phyloP scores from a whole-genome alignment of 2,888 invertebrate species.

The Strigamia transsilvanica region DNA sequence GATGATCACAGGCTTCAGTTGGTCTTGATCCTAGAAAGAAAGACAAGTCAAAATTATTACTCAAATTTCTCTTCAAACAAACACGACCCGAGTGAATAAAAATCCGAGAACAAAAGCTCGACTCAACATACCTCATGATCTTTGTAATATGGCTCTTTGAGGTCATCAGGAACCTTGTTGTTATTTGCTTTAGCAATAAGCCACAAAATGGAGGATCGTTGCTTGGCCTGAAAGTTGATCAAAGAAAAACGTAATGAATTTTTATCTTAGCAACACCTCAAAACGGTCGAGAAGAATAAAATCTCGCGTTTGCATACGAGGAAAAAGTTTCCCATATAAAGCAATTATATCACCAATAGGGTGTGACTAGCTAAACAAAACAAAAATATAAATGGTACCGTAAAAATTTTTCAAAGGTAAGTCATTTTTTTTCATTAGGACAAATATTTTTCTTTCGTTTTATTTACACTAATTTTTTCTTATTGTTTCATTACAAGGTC shows the following conservation, averaged over 20 bases:
- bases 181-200: conserved; percentile 92
- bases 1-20: conserved; percentile 90
- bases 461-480: background rate
- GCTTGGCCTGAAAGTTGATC: conserved; percentile 84
- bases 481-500: background rate
- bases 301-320: background rate
- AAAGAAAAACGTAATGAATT: conserved; percentile 24
- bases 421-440: background rate
- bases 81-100: background rate
- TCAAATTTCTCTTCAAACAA: background rate
- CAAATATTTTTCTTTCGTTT: background rate
- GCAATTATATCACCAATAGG: background rate
- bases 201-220: conserved; percentile 95
- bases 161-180: conserved; percentile 82
- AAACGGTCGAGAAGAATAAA: too few species aligned
- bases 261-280: too few species aligned
- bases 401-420: background rate
- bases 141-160: conserved; percentile 91
- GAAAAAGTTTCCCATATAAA: background rate
- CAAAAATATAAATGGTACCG: background rate
- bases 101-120: background rate
- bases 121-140: conserved; percentile 86
- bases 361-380: background rate
- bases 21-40: conserved; percentile 82
- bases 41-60: conserved; percentile 54